A percentile compares a stretch with the other conserved stretches of the same genome.
Evolutionary conservation across 2,888 invertebrate species (phyloP).

Genomic region (Belgica antarctica): DNA sequence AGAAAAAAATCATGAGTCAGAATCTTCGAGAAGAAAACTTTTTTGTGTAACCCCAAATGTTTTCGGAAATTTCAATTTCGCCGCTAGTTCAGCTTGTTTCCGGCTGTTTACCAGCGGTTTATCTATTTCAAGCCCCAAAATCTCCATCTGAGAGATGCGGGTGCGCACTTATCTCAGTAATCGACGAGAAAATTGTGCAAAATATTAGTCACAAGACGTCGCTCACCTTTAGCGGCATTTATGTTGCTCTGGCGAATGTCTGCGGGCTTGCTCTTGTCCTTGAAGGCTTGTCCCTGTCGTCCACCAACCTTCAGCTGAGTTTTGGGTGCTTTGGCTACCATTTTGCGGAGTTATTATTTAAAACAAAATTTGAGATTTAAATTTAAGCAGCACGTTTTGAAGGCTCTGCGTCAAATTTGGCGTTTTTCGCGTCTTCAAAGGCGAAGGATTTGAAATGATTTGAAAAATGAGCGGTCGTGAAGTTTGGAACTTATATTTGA

Average conservation of each 20-base stretch:
- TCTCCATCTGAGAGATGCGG: no score
- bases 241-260: slow-evolving; percentile 95
- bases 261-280: slow-evolving; percentile 89
- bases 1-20: slow-evolving; percentile 49
- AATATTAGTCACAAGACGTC: no score
- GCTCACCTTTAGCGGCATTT: slow-evolving; percentile 92
- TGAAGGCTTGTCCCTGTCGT: slow-evolving; percentile 64
- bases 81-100: no score
- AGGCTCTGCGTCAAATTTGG: no score
- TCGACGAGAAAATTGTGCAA: no score
- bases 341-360: slow-evolving; percentile 45
- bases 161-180: no score
- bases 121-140: no score
- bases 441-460: not conserved
- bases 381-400: not conserved
- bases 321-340: slow-evolving; percentile 53
- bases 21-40: not conserved
- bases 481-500: no score
- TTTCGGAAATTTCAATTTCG: not conserved
- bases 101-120: no score
- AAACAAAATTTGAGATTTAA: slow-evolving; percentile 3
- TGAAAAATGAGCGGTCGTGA: no score
- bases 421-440: not conserved
- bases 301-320: slow-evolving; percentile 48
- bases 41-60: slow-evolving; percentile 30